phyloP scores from a whole-genome alignment of 2,888 invertebrate genomes.

The Dichetophora obliterata region DNA sequence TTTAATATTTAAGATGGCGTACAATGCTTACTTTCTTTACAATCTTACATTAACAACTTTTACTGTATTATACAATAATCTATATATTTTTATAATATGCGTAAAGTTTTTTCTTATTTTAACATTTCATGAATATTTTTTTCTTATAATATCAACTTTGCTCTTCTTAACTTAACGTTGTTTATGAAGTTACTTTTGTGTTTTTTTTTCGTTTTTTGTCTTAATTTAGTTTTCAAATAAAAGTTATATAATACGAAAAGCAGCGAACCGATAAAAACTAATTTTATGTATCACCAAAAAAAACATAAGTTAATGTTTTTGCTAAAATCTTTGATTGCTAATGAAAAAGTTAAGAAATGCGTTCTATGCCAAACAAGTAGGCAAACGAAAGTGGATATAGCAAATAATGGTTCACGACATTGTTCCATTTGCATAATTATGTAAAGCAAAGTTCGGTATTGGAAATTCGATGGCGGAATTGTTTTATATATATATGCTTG shows the following conservation, averaged over 20 bases:
- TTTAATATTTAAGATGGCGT: slow-evolving; percentile 28
- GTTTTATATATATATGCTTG: too few species aligned
- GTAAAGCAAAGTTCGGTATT: too few species aligned
- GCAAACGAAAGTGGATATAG: too few species aligned
- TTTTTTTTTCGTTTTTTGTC: too few species aligned
- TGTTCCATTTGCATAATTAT: too few species aligned
- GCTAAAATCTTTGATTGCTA: slow-evolving; percentile 1
- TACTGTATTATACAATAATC: slow-evolving; percentile 34
- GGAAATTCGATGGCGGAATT: too few species aligned
- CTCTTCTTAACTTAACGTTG: neutral
- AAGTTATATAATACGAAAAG: neutral
- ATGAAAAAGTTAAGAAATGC: neutral
- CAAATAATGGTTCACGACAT: too few species aligned
- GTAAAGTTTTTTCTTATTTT: slow-evolving; percentile 31
- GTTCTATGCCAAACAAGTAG: neutral
- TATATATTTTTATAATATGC: slow-evolving; percentile 36
- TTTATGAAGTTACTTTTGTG: neutral
- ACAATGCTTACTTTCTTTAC: slow-evolving; percentile 37
- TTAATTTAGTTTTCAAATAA: neutral
- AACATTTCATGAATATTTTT: slow-evolving; percentile 19
- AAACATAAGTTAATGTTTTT: too few species aligned
- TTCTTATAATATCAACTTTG: slow-evolving; percentile 17
- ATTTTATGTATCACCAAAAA: neutral
- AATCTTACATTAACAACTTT: slow-evolving; percentile 37
- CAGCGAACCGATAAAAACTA: neutral